Evolutionary conservation across 2,113 vertebrate species (phyloP).

Genomic region (Bostrychus sinensis): DNA sequence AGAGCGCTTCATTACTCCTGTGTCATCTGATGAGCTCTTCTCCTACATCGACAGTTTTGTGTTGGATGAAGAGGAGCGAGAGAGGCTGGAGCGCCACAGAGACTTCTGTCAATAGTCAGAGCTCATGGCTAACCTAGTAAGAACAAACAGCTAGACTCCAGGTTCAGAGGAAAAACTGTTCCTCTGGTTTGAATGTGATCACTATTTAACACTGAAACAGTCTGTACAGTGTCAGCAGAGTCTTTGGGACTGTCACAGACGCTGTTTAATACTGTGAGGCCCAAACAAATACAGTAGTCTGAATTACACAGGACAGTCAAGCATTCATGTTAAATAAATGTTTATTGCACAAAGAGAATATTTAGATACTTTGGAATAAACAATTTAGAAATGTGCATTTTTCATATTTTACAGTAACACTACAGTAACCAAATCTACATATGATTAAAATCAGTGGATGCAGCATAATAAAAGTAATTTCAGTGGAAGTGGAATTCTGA

Average conservation of each 20-base stretch:
- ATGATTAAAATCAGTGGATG: slow-evolving; percentile 15
- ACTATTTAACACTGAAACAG: slow-evolving; percentile 43
- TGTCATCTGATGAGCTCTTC: slow-evolving; percentile 88
- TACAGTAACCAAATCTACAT: neutral
- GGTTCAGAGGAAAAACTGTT: slow-evolving; percentile 10
- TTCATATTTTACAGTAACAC: slow-evolving; percentile 8
- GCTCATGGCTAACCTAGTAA: slow-evolving; percentile 22
- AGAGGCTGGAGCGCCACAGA: slow-evolving; percentile 70
- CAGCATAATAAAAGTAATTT: neutral
- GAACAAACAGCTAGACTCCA: slow-evolving; percentile 12
- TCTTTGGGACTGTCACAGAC: neutral
- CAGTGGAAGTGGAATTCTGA: no score
- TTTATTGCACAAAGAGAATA: slow-evolving; percentile 64
- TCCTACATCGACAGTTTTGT: slow-evolving; percentile 88
- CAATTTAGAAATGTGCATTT: slow-evolving; percentile 1
- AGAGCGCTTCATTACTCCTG: slow-evolving; percentile 87
- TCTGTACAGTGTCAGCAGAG: slow-evolving; percentile 19
- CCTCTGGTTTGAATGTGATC: slow-evolving; percentile 38
- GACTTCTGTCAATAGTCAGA: slow-evolving; percentile 85
- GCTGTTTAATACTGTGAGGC: neutral
- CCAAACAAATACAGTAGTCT: neutral
- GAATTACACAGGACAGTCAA: neutral
- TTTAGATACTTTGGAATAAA: slow-evolving; percentile 19
- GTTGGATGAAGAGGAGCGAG: slow-evolving; percentile 83
- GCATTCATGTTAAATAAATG: slow-evolving; percentile 26